Percentiles rank a stretch among this genome's conserved stretches.
These are phyloP conservation scores for Isaurus tuberculatus DNA, from an alignment of 92 coral and sea anemone genomes.

Conservation along the genomic window DNA sequence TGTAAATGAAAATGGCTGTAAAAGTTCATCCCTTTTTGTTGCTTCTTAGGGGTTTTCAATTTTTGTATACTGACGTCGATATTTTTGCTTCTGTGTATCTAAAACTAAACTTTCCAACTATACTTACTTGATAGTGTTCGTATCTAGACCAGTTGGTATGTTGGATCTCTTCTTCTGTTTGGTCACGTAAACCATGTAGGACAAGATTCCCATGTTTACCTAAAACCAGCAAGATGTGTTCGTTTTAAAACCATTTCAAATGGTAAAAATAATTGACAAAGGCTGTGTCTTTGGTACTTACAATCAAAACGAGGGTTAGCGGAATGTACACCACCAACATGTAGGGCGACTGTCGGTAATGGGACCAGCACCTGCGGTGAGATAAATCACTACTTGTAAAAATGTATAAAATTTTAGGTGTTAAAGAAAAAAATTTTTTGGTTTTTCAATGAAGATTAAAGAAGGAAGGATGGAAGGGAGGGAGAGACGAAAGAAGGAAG, in stretches of 20 bases:
- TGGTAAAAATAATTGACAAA: not conserved
- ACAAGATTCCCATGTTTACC: constrained; percentile 77
- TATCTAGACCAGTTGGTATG: not conserved
- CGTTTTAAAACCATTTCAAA: not conserved
- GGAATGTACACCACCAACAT: constrained; percentile 86
- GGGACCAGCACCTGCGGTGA: constrained; percentile 80
- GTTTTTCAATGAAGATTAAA: not conserved
- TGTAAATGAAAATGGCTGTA: too few relatives aligned
- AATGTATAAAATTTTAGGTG: not conserved
- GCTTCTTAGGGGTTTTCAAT: too few relatives aligned
- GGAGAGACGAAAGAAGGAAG: not conserved
- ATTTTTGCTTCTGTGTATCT: too few relatives aligned
- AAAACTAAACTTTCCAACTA: too few relatives aligned
- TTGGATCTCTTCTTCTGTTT: constrained; percentile 42
- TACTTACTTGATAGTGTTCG: constrained; percentile 9
- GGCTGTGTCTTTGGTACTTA: constrained; percentile 58
- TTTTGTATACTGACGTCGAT: too few relatives aligned
- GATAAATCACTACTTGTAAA: not conserved
- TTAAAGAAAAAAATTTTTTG: not conserved
- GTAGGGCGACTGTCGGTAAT: constrained; percentile 67
- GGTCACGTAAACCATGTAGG: constrained; percentile 63
- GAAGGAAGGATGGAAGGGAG: not conserved
- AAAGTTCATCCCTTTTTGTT: too few relatives aligned
- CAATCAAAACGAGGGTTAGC: constrained; percentile 67
- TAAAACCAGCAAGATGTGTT: constrained; percentile 20